Base-by-base conservation (phyloP, 2,113 vertebrate species). In the Trogon surrucura region DNA sequence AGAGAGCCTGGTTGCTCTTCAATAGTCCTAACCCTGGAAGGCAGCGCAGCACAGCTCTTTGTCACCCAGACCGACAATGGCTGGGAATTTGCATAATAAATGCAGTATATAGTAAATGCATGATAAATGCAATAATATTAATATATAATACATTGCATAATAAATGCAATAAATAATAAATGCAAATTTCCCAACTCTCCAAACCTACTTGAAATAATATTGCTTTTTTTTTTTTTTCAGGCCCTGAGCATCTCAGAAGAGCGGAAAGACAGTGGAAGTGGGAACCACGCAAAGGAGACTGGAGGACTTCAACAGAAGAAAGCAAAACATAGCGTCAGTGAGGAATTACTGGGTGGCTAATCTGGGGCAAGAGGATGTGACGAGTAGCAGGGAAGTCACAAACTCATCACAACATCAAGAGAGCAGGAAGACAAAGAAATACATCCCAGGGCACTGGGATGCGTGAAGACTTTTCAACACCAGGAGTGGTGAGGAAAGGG, bases 381-480 rank as follows among this genome's bases (percentile, higher is more conserved):
- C 32, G 34, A 69, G 44, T 67, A 71, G 6, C 15, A 82, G 44
- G 58, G 18, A 11, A 50, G 26, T 45, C 44, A 81, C 57, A 64
- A 61, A 3, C 6, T 17, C 22, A 20, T 5, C 0, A 0, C 26
- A 11, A 11, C 32, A 56, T 29, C 64, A 51, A 0, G 1, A 84
- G 50, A 29, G 25, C 41, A 38, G 15, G 41, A 32, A 80, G 27
- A 19, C 5, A 6, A 61, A 66, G 47, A 18, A 87, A 47, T n/a
- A n/a, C 0, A 5, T 60, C 51, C 19, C 10, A 3, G 27, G 26
- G 7, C 41, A 50, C 23, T 4, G 2, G 12, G 18, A 50, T 27
- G 13, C 41, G 13, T 19, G 19, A 70, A 27, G 48, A 50, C 1
- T 1, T 13, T 70, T 60, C 69, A 64, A 29, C 0, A 2, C 6